Conservation (phyloP, 2,113 vertebrate species). For the Oriolus oriolus region DNA sequence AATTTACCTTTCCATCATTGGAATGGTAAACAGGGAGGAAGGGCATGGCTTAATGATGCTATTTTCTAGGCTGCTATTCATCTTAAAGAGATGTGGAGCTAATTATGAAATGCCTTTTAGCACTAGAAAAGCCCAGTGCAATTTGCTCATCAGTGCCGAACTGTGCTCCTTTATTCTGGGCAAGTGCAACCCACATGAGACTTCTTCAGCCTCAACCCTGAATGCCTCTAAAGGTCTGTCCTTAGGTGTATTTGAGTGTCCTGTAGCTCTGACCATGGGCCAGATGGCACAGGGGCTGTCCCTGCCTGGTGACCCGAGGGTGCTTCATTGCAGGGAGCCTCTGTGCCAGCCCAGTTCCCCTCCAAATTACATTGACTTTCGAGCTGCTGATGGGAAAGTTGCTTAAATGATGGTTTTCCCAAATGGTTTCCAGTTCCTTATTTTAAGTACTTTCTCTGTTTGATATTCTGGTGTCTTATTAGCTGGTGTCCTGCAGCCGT, state of each 20-base stretch:
- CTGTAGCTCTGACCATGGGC: neutral
- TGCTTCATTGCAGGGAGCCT: neutral
- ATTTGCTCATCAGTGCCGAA: neutral
- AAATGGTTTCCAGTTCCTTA: neutral
- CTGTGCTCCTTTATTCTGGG: neutral
- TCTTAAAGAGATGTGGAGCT: neutral
- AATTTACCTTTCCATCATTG: neutral
- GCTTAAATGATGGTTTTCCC: neutral
- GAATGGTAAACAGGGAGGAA: neutral
- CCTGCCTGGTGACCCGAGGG: neutral
- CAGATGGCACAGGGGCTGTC: neutral
- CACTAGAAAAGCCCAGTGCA: neutral
- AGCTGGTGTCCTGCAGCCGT: neutral
- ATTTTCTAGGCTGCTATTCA: neutral
- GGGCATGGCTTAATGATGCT: neutral
- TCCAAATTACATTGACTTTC: neutral
- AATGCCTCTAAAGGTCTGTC: neutral
- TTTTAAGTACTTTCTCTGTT: neutral
- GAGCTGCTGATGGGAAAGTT: neutral
- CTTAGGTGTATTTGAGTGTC: neutral
- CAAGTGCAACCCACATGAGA: neutral
- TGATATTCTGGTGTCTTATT: neutral
- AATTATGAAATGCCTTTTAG: neutral
- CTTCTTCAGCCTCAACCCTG: neutral
- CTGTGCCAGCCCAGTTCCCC: neutral